A percentile compares a stretch with the other conserved stretches of the same genome.
These are phyloP conservation scores for Buphagus erythrorhynchus DNA, from an alignment of 2,797 vertebrate species.

Conservation along the genomic window DNA sequence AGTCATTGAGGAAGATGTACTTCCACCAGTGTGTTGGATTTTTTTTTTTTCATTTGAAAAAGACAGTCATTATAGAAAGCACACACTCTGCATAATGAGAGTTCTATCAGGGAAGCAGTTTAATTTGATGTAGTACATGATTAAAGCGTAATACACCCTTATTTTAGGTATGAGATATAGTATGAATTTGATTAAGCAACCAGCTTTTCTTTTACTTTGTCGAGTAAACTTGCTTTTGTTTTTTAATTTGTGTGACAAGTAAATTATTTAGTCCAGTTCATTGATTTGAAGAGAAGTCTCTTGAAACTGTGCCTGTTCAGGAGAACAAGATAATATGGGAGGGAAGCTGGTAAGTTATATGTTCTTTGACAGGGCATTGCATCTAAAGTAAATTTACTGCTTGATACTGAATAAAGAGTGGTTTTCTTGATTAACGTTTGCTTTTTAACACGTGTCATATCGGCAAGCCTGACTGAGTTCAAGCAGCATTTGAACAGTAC, in stretches of 20 bases:
- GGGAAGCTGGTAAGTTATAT: neutral
- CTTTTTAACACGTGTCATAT: fast-evolving
- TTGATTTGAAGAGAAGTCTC: neutral
- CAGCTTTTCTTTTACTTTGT: neutral
- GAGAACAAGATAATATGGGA: neutral
- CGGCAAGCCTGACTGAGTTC: neutral
- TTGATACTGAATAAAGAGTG: neutral
- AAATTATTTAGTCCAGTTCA: neutral
- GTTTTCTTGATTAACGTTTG: neutral
- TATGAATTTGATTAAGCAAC: neutral
- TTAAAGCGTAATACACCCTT: fast-evolving
- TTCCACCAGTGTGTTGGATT: neutral
- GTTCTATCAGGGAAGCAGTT: neutral
- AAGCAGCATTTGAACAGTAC: neutral
- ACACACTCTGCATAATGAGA: no score
- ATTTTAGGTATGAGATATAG: neutral
- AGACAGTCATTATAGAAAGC: neutral
- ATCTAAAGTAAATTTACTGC: neutral
- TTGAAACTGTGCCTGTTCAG: neutral
- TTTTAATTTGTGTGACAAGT: neutral
- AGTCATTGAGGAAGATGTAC: neutral
- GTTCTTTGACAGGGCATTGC: neutral
- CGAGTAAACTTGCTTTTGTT: neutral
- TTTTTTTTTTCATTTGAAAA: neutral
- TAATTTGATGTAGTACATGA: neutral